Evolutionary conservation across 2,797 vertebrate genomes (phyloP).

Genomic region (Tiaroga cobitis): DNA sequence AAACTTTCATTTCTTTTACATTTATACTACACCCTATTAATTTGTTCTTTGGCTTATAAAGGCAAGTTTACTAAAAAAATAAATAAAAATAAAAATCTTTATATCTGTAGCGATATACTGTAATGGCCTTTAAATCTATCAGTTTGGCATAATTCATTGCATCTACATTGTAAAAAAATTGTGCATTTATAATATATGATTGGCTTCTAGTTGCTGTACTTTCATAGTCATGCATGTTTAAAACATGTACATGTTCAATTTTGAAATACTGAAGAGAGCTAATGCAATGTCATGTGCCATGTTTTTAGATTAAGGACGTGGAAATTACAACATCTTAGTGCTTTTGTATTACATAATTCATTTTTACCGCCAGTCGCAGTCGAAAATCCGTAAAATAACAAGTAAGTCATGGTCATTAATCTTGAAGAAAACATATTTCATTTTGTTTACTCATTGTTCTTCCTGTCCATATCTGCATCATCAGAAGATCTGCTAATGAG

Average conservation of each 20-base stretch:
- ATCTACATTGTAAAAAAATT: background rate
- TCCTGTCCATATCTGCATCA: constrained; percentile 46
- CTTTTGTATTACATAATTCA: background rate
- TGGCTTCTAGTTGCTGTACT: background rate
- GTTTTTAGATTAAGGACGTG: background rate
- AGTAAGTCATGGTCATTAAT: background rate
- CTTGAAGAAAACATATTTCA: constrained; percentile 16
- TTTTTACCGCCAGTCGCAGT: constrained; percentile 8
- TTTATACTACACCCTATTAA: background rate
- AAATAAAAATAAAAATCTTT: background rate
- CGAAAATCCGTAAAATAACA: constrained; percentile 17
- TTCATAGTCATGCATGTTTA: background rate
- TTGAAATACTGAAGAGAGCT: constrained; percentile 3
- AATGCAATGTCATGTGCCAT: background rate
- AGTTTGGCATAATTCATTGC: background rate
- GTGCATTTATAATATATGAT: background rate
- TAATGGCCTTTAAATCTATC: background rate
- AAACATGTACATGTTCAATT: background rate
- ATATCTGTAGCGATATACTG: background rate
- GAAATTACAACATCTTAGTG: constrained; percentile 15
- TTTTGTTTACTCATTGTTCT: constrained; percentile 6
- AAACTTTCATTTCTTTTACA: background rate
- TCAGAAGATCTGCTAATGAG: constrained; percentile 48
- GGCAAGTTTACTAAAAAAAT: background rate
- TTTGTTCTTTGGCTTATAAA: background rate